These are phyloP conservation scores for Florisuga fusca DNA, from an alignment of 2,797 vertebrate genomes.

Conservation along the genomic window DNA sequence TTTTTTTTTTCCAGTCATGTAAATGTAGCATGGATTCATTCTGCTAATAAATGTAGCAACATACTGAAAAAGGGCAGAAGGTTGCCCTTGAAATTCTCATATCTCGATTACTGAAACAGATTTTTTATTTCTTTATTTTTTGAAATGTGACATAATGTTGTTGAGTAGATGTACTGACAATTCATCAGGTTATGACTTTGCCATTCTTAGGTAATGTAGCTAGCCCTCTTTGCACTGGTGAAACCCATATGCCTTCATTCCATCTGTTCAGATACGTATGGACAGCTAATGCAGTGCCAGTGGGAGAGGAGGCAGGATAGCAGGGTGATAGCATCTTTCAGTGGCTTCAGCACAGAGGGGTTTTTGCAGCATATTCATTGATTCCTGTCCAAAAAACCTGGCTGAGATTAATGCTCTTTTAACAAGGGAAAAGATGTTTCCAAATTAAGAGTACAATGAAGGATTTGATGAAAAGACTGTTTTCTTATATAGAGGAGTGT, in stretches of 20 bases:
- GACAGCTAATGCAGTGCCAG: neutral
- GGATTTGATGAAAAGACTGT: neutral
- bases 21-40: neutral
- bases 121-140: neutral
- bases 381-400: conserved; percentile 7
- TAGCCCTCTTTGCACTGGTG: neutral
- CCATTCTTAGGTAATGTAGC: neutral
- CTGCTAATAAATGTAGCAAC: neutral
- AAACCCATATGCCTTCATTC: neutral
- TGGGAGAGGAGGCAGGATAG: neutral
- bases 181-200: neutral
- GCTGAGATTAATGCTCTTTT: neutral
- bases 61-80: neutral
- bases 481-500: neutral
- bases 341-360: neutral
- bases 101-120: neutral
- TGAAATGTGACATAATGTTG: neutral
- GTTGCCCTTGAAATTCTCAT: neutral
- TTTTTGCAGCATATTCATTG: neutral
- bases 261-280: neutral
- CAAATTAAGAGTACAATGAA: neutral
- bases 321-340: neutral
- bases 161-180: neutral
- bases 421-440: neutral
- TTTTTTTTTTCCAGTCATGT: neutral